Percentiles rank a stretch among this genome's conserved stretches.
These are phyloP conservation scores for Apis florea DNA, from an alignment of 1,140 invertebrate genomes.

Conservation along the genomic window DNA sequence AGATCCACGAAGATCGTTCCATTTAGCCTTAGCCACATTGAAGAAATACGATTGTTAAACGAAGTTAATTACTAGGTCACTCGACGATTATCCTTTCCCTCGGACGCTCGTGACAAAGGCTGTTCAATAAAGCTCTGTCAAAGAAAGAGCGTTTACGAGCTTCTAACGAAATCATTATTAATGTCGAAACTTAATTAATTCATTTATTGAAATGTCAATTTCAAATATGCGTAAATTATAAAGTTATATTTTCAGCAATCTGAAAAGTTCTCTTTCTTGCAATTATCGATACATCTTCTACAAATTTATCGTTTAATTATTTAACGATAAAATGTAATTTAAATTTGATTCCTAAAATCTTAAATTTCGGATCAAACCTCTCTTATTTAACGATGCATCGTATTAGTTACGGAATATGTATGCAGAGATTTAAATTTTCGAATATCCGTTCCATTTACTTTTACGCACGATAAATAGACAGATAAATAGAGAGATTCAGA, in stretches of 20 bases:
- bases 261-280: neutral
- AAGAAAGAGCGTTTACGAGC: neutral
- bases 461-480: too few species aligned
- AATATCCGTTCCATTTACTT: neutral
- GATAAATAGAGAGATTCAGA: too few species aligned
- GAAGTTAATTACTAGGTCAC: constrained; percentile 33
- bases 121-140: neutral
- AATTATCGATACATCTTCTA: too few species aligned
- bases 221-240: neutral
- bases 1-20: neutral
- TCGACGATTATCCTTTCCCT: constrained; percentile 31
- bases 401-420: too few species aligned
- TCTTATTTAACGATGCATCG: too few species aligned
- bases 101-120: neutral
- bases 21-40: neutral
- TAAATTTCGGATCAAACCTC: too few species aligned
- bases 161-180: neutral
- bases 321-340: too few species aligned
- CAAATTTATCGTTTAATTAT: too few species aligned
- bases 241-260: neutral
- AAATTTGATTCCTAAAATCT: too few species aligned
- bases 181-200: neutral
- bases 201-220: neutral
- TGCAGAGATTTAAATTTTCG: neutral
- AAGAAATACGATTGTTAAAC: constrained; percentile 25